Conservation (phyloP, 1,140 invertebrate species). For the Sipha flava region DNA sequence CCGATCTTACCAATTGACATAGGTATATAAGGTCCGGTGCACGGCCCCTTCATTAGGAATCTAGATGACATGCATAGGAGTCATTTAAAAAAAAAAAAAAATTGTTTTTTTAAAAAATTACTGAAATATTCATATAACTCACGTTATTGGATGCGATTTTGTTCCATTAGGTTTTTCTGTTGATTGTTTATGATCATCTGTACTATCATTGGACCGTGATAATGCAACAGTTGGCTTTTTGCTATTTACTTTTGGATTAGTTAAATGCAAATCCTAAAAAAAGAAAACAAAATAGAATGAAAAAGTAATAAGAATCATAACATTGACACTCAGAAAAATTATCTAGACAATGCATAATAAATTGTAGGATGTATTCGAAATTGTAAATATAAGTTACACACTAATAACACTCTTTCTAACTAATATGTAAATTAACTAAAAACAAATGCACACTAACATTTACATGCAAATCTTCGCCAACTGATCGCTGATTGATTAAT, state of each 20-base stretch:
- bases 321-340: not conserved
- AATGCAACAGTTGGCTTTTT: conserved; percentile 4
- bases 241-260: conserved; percentile 23
- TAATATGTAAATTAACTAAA: not conserved
- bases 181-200: not conserved
- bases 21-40: conserved; percentile 31
- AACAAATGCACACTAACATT: conserved; percentile 40
- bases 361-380: too few species aligned
- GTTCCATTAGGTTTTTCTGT: not conserved
- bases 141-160: conserved; percentile 21
- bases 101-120: not conserved
- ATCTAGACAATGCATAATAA: too few species aligned
- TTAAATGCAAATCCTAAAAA: conserved; percentile 18
- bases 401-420: not conserved
- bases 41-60: conserved; percentile 30
- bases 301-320: not conserved
- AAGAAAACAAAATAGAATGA: not conserved
- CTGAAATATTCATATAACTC: not conserved
- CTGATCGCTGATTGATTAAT: conserved; percentile 89
- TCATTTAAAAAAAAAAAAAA: conserved; percentile 11
- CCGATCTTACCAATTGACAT: conserved; percentile 23
- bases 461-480: conserved; percentile 91
- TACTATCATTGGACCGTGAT: not conserved
- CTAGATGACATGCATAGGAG: conserved; percentile 2
- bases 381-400: not conserved